Base-by-base conservation (phyloP, 2,113 vertebrate species). In the Phyllostomus hastatus region DNA sequence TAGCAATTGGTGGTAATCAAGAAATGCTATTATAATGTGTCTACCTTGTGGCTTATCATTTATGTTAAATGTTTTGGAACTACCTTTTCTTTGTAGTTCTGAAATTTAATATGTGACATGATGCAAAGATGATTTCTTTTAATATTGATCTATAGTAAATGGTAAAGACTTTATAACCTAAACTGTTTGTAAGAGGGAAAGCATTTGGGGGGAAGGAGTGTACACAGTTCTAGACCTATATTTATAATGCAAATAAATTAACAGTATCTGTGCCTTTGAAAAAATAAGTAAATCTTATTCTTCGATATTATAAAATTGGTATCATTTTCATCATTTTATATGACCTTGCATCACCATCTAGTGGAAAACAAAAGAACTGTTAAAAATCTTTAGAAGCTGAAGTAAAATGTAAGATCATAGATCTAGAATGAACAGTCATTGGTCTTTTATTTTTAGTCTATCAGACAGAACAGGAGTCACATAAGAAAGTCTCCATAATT, bases 281-380 rank as follows among this genome's bases (percentile, higher is more conserved):
- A 93, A 28, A 88, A 54, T 70, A 95, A 82, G 17, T 94, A 59
- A 33, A 59, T 89, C 33, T 86, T 91, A 79, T 76, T 92, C n/a
- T 95, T 91, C 75, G 24, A 80, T 88, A 78, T 12, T 92, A 10
- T 22, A 84, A 90, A 91, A 67, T 57, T 70, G 50, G 19, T 10
- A 46, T 6, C 22, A 3, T 95, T 75, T 97, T 70, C 31, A 50
- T 35, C 4, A 28, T 80, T 93, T 76, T 96, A 72, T 33, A 0
- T 22, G 35, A 38, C 57, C 73, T 94, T 46, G 5, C 72, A 91
- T 81, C 98, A 97, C 98, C 98, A 98, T 92, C 98, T 98, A 97
- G 97, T 95, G 98, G 98, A 92, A 94, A 97, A n/a, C 31, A 93
- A 86, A 96, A 95, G 57, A 93, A 95, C 50, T 97, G 73, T 82